Conservation (phyloP, 2,797 vertebrate species). For the Pseudochirops cupreus region DNA sequence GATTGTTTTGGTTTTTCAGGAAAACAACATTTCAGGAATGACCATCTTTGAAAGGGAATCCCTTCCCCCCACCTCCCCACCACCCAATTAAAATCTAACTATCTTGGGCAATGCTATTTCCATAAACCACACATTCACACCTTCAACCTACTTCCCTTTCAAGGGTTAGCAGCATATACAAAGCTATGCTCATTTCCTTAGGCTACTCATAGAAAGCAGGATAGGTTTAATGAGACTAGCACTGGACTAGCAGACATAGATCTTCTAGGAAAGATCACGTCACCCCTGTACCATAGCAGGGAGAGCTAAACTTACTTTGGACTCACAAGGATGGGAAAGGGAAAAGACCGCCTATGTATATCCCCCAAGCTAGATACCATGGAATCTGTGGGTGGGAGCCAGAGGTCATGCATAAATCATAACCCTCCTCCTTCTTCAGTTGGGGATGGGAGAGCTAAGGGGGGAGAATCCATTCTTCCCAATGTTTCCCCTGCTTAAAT, state of each 20-base stretch:
- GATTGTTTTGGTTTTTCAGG: background rate
- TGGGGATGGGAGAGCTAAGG: background rate
- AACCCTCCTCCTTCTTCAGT: slow-evolving; percentile 8
- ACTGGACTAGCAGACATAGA: too few species aligned
- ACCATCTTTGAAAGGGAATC: background rate
- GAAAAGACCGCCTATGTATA: background rate
- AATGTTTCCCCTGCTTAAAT: background rate
- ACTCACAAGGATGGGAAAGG: background rate
- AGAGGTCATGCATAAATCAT: slow-evolving; percentile 22
- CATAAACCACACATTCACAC: background rate
- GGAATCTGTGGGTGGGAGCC: background rate
- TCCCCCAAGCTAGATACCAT: background rate
- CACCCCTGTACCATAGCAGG: background rate
- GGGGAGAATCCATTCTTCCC: background rate
- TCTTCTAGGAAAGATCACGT: background rate
- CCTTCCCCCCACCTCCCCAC: background rate
- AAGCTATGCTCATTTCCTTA: too few species aligned
- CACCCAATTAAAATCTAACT: background rate
- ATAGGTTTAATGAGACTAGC: background rate
- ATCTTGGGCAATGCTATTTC: background rate
- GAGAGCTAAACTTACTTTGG: background rate
- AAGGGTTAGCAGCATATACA: background rate
- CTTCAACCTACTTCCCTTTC: background rate
- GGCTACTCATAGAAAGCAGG: background rate
- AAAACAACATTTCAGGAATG: slow-evolving; percentile 2